phyloP scores from a whole-genome alignment of 2,888 invertebrate genomes.

The Drosophila setosimentum region DNA sequence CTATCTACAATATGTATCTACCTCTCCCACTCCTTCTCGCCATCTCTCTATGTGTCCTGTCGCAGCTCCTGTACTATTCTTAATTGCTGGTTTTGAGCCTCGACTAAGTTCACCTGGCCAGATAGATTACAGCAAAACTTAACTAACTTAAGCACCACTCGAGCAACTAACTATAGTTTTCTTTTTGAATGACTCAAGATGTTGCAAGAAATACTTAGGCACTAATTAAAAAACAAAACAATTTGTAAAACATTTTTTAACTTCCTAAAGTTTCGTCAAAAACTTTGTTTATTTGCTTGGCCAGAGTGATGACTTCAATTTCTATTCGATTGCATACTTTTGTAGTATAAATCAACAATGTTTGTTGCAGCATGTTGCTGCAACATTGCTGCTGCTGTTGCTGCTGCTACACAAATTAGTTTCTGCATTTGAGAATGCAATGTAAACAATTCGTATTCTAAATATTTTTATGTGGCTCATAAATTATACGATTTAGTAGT shows the following conservation, averaged over 20 bases:
- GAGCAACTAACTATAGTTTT: background rate
- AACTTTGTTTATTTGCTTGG: conserved; percentile 5
- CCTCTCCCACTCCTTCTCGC: conserved; percentile 20
- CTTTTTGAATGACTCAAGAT: background rate
- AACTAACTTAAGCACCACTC: conserved; percentile 3
- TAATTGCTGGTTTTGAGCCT: conserved; percentile 60
- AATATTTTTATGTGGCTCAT: conserved; percentile 36
- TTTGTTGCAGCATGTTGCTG: conserved; percentile 21
- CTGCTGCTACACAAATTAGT: conserved; percentile 19
- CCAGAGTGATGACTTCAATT: no score
- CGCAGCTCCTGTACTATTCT: conserved; percentile 33
- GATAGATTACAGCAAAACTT: conserved; percentile 1
- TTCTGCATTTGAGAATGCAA: conserved; percentile 51
- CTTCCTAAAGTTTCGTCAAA: background rate
- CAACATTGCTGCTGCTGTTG: conserved; percentile 41
- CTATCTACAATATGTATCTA: conserved; percentile 14
- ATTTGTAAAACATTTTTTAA: background rate
- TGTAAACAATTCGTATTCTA: conserved; percentile 37
- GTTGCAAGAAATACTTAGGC: background rate
- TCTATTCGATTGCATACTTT: background rate
- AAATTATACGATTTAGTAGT: conserved; percentile 62
- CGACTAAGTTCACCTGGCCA: conserved; percentile 8
- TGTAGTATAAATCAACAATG: conserved; percentile 20
- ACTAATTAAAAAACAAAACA: background rate
- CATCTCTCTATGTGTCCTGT: background rate